Conservation (phyloP, 2,113 vertebrate genomes). For the Cyprinodon brontotheroides region DNA sequence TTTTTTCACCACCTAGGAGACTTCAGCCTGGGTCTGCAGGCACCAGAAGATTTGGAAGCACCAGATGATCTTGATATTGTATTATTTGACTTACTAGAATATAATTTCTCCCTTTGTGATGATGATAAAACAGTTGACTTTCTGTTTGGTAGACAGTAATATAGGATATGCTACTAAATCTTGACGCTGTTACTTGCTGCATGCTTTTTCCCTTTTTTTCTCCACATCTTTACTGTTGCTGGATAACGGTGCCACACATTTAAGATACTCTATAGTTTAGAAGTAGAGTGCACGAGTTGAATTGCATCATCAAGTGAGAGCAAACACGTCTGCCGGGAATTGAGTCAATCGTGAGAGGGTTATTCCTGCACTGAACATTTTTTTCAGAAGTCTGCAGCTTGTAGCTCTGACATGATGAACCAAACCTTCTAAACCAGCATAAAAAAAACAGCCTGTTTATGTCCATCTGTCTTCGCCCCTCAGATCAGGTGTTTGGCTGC, state of each 20-base stretch:
- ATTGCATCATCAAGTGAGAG: conserved; percentile 65
- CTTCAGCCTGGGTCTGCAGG: too few species aligned
- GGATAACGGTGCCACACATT: background rate
- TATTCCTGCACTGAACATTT: conserved; percentile 33
- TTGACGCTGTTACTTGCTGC: background rate
- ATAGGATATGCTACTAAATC: background rate
- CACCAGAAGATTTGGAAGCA: too few species aligned
- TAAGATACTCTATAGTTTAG: conserved; percentile 22
- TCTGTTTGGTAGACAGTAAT: background rate
- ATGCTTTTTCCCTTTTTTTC: background rate
- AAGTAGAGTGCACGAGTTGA: conserved; percentile 18
- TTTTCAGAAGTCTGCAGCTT: conserved; percentile 28
- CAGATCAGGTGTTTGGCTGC: conserved; percentile 95
- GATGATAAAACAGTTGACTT: too few species aligned
- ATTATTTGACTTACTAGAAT: too few species aligned
- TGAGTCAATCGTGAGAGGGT: conserved; percentile 32
- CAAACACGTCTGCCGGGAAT: conserved; percentile 48
- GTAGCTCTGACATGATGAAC: conserved; percentile 38
- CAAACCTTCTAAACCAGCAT: conserved; percentile 12
- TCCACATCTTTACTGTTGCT: background rate
- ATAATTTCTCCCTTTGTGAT: too few species aligned
- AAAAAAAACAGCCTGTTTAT: conserved; percentile 22
- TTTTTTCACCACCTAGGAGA: too few species aligned
- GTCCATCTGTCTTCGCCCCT: conserved; percentile 37
- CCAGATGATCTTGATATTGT: too few species aligned